Percentiles rank a stretch among this genome's conserved stretches.
These are phyloP conservation scores for Orthosia incerta DNA, from an alignment of 2,888 invertebrate species.

Conservation along the genomic window DNA sequence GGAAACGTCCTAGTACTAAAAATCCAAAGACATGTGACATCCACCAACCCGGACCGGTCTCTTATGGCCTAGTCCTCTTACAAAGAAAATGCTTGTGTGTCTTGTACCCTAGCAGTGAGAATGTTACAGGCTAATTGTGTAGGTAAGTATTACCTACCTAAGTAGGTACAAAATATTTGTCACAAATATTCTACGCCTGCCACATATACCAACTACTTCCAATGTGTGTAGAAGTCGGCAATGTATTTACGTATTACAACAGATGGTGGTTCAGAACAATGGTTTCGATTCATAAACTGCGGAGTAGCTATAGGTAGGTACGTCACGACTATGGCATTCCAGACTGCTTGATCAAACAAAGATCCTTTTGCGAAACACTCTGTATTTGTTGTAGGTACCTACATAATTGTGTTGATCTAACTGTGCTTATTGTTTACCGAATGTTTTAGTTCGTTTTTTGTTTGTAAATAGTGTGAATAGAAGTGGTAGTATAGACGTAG, in stretches of 20 bases:
- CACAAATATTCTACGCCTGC: not conserved
- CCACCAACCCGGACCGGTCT: too few relatives aligned
- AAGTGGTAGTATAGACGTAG: too few relatives aligned
- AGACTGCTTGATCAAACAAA: conserved; percentile 48
- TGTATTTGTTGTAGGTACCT: conserved; percentile 4
- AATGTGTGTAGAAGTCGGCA: conserved; percentile 34
- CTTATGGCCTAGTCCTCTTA: too few relatives aligned
- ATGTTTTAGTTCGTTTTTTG: not conserved
- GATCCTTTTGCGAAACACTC: conserved; percentile 53
- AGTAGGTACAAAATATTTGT: too few relatives aligned
- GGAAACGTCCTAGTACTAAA: too few relatives aligned
- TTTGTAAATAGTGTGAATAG: too few relatives aligned
- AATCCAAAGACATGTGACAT: too few relatives aligned
- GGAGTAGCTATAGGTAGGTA: conserved; percentile 35
- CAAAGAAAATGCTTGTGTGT: too few relatives aligned
- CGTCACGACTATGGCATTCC: conserved; percentile 54
- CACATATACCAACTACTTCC: not conserved
- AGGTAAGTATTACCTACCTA: too few relatives aligned
- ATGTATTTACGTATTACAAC: conserved; percentile 60
- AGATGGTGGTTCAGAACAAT: conserved; percentile 61
- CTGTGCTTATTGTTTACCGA: conserved; percentile 1
- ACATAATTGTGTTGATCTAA: conserved; percentile 15
- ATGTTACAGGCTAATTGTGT: too few relatives aligned
- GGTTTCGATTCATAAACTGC: conserved; percentile 61
- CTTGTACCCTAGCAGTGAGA: too few relatives aligned